These are phyloP conservation scores for Trichopoda pennipes DNA, from an alignment of 2,888 invertebrate species.

Conservation along the genomic window DNA sequence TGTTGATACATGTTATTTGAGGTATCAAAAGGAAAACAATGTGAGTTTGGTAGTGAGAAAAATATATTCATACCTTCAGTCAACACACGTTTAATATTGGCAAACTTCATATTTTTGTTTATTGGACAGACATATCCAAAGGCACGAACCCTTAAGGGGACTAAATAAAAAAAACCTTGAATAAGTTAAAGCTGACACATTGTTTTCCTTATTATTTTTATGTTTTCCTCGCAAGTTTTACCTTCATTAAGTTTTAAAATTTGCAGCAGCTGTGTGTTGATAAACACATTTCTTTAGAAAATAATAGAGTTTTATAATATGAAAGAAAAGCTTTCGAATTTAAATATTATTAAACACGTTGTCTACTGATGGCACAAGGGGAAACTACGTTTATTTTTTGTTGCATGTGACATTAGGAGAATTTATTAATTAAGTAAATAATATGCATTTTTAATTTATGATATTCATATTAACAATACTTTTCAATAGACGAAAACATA, in stretches of 20 bases:
- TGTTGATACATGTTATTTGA: conserved; percentile 56
- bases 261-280: neutral
- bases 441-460: too few relatives aligned
- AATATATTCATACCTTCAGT: neutral
- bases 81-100: conserved; percentile 28
- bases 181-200: conserved; percentile 43
- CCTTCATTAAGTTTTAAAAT: neutral
- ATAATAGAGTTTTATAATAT: neutral
- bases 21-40: conserved; percentile 55
- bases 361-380: neutral
- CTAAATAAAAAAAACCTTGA: conserved; percentile 16
- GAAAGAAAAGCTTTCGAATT: neutral
- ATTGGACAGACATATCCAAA: conserved; percentile 5
- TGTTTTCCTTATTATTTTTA: conserved; percentile 40
- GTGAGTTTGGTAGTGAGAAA: neutral
- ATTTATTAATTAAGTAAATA: too few relatives aligned
- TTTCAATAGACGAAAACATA: too few relatives aligned
- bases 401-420: neutral
- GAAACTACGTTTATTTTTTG: neutral
- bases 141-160: conserved; percentile 9
- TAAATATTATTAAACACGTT: neutral
- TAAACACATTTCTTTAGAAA: neutral
- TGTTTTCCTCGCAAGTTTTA: neutral
- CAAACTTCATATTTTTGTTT: conserved; percentile 28
- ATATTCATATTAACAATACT: too few relatives aligned